Evolutionary conservation across 2,113 vertebrate genomes (phyloP), one percentile per base, ranked within the genome.

Genomic region (Carollia perspicillata): DNA sequence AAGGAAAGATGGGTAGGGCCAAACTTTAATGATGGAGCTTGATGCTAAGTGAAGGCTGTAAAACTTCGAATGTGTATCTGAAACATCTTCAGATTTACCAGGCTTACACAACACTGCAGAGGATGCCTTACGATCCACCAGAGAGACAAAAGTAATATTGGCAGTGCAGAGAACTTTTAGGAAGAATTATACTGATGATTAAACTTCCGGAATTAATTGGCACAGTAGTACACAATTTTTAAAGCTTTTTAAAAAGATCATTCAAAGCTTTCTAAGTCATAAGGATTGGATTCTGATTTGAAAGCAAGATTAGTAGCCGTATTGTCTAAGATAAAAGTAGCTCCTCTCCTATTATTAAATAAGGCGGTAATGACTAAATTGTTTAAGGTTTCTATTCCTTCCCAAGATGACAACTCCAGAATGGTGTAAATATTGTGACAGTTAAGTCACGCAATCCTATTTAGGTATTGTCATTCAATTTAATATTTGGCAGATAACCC

Each of bases 351-450:
- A 63, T 84, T 77, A 68, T 81, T 77, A 85, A 95, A 63, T 89
- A 93, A 68, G 96, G 30, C 5, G 17, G 55, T 23, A 2, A 33
- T 26, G 26, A 92, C 47, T 80, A 88, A 81, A 66, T 51, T 47
- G 42, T 68, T 72, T 63, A 84, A 79, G 23, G 13, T 79, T 94
- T 65, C 55, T 69, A 14, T 47, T 94, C 30, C 47, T 84, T 75
- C 35, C 42, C 33, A 89, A 79, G n/a, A 89, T 42, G 63, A 53
- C 33, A 96, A 53, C 42, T 89, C 51, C 26, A 6, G 8, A 77
- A 13, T 79, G 53, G 60, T 55, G n/a, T 58, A 80, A 80, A 94
- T 87, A 44, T 55, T 89, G 35, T 92, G 92, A 89, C 49, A 94
- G 37, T 37, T 91, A 66, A 42, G 33, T 69, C 53, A 79, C 0